These are phyloP conservation scores for Aphelenchoides avenae DNA, from an alignment of 1,140 invertebrate genomes.

Conservation along the genomic window DNA sequence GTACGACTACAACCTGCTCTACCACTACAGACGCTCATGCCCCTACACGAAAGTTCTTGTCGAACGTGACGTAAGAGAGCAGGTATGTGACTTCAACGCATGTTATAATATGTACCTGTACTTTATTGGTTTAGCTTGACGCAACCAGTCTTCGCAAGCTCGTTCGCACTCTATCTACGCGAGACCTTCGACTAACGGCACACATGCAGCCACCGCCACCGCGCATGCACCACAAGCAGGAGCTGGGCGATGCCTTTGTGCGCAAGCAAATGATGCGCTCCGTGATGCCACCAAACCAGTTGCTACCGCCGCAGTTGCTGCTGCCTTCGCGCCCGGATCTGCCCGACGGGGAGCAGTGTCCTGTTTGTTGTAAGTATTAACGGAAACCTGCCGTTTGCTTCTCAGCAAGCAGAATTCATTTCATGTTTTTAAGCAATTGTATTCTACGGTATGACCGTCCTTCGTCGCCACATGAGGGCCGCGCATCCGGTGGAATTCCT, in stretches of 20 bases:
- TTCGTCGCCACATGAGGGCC: conserved; percentile 21
- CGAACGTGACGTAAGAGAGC: conserved; percentile 46
- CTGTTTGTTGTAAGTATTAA: conserved; percentile 34
- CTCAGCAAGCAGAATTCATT: conserved; percentile 9
- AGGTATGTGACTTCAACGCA: conserved; percentile 30
- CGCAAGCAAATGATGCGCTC: conserved; percentile 29
- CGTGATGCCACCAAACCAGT: neutral
- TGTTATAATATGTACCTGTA: conserved; percentile 4
- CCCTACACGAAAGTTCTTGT: conserved; percentile 48
- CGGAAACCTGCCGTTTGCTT: too few relatives aligned
- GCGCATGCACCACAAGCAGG: conserved; percentile 8
- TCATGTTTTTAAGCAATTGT: conserved; percentile 22
- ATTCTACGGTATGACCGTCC: conserved; percentile 25
- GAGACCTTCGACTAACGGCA: neutral
- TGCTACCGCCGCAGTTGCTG: conserved; percentile 8
- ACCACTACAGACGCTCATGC: conserved; percentile 51
- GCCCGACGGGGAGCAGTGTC: conserved; percentile 24
- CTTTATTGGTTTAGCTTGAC: conserved; percentile 13
- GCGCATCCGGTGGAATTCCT: conserved; percentile 28
- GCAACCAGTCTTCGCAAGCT: conserved; percentile 9
- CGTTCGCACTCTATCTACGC: conserved; percentile 5
- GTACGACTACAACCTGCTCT: conserved; percentile 55
- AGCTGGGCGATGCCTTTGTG: conserved; percentile 25
- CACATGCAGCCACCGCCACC: too few relatives aligned
- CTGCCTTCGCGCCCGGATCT: conserved; percentile 20